phyloP scores from a whole-genome alignment of 1,140 invertebrate species.

The Cecropterus lyciades region DNA sequence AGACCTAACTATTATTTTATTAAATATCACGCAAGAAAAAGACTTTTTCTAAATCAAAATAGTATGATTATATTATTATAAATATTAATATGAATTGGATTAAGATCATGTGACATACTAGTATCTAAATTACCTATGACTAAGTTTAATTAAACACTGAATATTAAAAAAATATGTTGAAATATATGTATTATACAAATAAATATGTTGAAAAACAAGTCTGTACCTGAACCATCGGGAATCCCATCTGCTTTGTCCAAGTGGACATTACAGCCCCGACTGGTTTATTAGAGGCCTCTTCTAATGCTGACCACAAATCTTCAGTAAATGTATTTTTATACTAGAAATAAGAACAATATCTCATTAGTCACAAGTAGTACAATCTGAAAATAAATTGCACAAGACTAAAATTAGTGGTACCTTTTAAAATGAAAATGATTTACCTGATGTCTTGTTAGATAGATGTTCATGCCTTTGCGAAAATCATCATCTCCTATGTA shows the following conservation, averaged over 20 bases:
- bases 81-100: too few species aligned
- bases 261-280: slow-evolving; percentile 96
- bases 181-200: too few species aligned
- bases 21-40: too few species aligned
- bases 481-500: slow-evolving; percentile 98
- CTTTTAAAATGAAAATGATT: neutral
- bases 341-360: slow-evolving; percentile 50
- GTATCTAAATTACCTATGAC: too few species aligned
- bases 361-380: neutral
- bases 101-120: too few species aligned
- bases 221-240: slow-evolving; percentile 87
- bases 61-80: too few species aligned
- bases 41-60: too few species aligned
- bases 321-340: slow-evolving; percentile 94
- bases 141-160: too few species aligned
- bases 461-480: slow-evolving; percentile 96
- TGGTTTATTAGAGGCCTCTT: slow-evolving; percentile 95
- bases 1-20: too few species aligned
- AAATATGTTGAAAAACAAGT: slow-evolving; percentile 3
- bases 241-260: slow-evolving; percentile 98
- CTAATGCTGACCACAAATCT: slow-evolving; percentile 96
- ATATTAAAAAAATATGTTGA: too few species aligned
- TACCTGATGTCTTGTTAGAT: slow-evolving; percentile 93
- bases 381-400: too few species aligned
- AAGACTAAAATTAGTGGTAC: neutral